These are phyloP conservation scores for Bombylius discolor DNA, from an alignment of 2,888 invertebrate genomes.

Conservation along the genomic window DNA sequence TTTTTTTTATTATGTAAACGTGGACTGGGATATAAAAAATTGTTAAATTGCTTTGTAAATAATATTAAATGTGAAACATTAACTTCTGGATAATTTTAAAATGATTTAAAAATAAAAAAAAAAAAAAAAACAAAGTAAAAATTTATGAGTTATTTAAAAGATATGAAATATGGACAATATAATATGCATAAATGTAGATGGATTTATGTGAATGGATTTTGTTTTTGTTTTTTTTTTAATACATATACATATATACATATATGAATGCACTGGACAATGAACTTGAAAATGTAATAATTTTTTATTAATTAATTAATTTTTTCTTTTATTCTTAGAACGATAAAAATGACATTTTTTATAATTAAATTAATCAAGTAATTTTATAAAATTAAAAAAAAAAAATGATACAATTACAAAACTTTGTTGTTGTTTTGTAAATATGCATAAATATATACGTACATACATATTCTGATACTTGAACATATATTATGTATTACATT, in stretches of 20 bases:
- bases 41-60: no score
- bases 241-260: no score
- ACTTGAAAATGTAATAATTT: neutral
- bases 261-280: neutral
- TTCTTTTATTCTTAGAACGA: neutral
- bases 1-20: no score
- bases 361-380: no score
- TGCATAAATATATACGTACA: neutral
- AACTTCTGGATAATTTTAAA: neutral
- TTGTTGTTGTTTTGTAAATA: neutral
- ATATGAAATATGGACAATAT: neutral
- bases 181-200: neutral
- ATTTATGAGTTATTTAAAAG: neutral
- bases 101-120: neutral
- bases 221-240: no score
- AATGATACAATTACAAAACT: no score
- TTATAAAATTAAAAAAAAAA: no score
- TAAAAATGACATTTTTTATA: no score
- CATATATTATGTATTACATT: no score
- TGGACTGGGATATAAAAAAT: no score
- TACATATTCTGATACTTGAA: neutral
- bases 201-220: no score
- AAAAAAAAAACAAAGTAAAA: neutral
- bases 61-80: neutral
- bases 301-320: no score